These are phyloP conservation scores for Abscondita cerata DNA, from an alignment of 2,888 invertebrate genomes.

Conservation along the genomic window DNA sequence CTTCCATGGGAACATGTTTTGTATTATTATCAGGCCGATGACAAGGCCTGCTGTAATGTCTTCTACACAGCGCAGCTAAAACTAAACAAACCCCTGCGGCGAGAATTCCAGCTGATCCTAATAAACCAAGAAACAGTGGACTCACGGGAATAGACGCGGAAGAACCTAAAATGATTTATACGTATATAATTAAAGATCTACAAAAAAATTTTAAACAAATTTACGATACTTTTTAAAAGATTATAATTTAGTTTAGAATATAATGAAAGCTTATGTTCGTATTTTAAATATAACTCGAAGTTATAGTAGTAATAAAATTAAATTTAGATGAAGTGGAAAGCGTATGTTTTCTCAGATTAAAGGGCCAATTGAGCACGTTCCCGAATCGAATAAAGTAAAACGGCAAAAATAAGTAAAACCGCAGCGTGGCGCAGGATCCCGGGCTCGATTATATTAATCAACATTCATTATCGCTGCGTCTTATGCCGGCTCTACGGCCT, in stretches of 20 bases:
- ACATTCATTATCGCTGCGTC: slow-evolving; percentile 42
- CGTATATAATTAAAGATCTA: slow-evolving; percentile 3
- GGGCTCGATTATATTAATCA: slow-evolving; percentile 43
- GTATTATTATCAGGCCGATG: slow-evolving; percentile 46
- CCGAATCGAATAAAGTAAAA: slow-evolving; percentile 36
- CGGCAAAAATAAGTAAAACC: slow-evolving; percentile 37
- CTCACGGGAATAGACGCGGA: slow-evolving; percentile 70
- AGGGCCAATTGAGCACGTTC: slow-evolving; percentile 34
- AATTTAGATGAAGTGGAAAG: slow-evolving; percentile 36
- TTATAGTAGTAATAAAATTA: slow-evolving; percentile 31
- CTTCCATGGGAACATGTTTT: slow-evolving; percentile 58
- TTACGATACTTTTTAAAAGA: not conserved
- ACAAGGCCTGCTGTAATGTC: slow-evolving; percentile 54
- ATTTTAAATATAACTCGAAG: slow-evolving; percentile 22
- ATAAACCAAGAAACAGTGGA: slow-evolving; percentile 77
- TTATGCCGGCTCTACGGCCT: slow-evolving; percentile 36
- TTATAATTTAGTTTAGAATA: not conserved
- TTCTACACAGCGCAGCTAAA: slow-evolving; percentile 72
- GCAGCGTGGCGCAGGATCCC: slow-evolving; percentile 37
- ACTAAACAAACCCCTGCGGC: slow-evolving; percentile 80
- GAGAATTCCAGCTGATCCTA: slow-evolving; percentile 77
- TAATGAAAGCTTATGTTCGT: not conserved
- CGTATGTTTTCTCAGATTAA: slow-evolving; percentile 35
- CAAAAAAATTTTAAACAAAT: not conserved
- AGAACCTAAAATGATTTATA: slow-evolving; percentile 62